Percentiles rank a stretch among this genome's conserved stretches.
Conservation (phyloP, 2,888 invertebrate species). For the Ernsta delagoae region DNA sequence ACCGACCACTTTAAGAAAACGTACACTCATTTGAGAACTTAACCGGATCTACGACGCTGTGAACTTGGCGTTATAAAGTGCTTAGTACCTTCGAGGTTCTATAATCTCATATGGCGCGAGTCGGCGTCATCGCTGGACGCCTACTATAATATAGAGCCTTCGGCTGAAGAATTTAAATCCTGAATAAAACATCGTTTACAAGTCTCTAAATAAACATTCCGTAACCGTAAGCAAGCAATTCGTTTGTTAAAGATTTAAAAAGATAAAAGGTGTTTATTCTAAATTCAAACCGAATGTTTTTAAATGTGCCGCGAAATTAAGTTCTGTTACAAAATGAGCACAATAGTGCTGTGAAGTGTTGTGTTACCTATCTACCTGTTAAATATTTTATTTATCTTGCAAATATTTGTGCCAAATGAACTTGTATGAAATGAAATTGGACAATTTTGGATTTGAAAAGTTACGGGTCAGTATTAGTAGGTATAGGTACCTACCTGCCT, state of each 20-base stretch:
- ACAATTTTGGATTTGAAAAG: constrained; percentile 80
- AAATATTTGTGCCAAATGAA: constrained; percentile 40
- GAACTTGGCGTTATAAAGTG: constrained; percentile 56
- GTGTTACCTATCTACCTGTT: constrained; percentile 15
- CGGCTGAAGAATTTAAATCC: constrained; percentile 49
- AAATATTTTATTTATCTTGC: constrained; percentile 23
- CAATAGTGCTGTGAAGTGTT: constrained; percentile 37
- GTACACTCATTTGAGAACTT: constrained; percentile 53
- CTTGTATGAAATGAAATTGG: constrained; percentile 71
- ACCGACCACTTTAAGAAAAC: constrained; percentile 55
- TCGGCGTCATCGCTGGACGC: constrained; percentile 71
- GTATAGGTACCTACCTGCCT: too few species aligned
- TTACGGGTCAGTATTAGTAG: constrained; percentile 61
- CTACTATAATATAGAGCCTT: constrained; percentile 62
- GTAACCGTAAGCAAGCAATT: background rate
- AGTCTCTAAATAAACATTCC: background rate
- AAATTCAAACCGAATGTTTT: background rate
- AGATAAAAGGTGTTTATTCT: background rate
- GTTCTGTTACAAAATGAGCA: constrained; percentile 25
- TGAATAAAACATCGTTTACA: constrained; percentile 33
- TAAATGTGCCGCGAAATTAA: constrained; percentile 13
- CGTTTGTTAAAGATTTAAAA: background rate
- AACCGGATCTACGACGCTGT: constrained; percentile 54
- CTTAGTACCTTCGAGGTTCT: constrained; percentile 48
- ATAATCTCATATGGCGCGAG: constrained; percentile 69